A percentile compares a stretch with the other conserved stretches of the same genome.
Evolutionary conservation across 2,888 invertebrate species (phyloP).

Genomic region (Caenorhabditis sinica): DNA sequence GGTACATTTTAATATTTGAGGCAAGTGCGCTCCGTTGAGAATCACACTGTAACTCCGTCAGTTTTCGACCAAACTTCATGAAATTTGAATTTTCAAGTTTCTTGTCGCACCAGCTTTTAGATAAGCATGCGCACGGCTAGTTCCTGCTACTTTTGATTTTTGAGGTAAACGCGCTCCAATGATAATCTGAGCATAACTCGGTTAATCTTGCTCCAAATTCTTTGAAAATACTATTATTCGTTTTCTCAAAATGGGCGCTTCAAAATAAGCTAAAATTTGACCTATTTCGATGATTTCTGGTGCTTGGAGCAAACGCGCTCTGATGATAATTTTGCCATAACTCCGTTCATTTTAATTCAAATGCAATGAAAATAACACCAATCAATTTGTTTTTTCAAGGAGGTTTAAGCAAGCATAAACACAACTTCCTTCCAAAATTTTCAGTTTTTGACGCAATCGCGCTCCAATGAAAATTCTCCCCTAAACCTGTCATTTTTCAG

Average conservation of each 20-base stretch:
- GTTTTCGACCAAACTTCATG: constrained; percentile 17
- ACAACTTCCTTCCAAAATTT: background rate
- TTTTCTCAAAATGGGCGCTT: background rate
- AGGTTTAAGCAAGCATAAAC: too few species aligned
- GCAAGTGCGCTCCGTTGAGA: too few species aligned
- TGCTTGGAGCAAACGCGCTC: too few species aligned
- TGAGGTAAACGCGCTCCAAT: background rate
- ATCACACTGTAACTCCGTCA: too few species aligned
- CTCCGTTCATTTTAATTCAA: too few species aligned
- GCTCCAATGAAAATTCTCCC: background rate
- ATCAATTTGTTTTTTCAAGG: too few species aligned
- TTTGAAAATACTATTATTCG: background rate
- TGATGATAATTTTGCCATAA: background rate
- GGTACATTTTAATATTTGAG: too few species aligned
- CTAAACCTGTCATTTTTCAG: background rate
- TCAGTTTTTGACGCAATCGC: background rate
- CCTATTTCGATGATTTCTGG: too few species aligned
- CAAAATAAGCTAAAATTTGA: background rate
- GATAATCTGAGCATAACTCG: background rate
- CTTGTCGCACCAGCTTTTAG: background rate
- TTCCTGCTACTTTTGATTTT: background rate
- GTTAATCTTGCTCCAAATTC: background rate
- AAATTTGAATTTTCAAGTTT: background rate
- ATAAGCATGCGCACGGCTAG: background rate
- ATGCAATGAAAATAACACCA: too few species aligned